A percentile compares a stretch with the other conserved stretches of the same genome.
phyloP scores from a whole-genome alignment of 2,113 vertebrate genomes.

The Neoarius graeffei region DNA sequence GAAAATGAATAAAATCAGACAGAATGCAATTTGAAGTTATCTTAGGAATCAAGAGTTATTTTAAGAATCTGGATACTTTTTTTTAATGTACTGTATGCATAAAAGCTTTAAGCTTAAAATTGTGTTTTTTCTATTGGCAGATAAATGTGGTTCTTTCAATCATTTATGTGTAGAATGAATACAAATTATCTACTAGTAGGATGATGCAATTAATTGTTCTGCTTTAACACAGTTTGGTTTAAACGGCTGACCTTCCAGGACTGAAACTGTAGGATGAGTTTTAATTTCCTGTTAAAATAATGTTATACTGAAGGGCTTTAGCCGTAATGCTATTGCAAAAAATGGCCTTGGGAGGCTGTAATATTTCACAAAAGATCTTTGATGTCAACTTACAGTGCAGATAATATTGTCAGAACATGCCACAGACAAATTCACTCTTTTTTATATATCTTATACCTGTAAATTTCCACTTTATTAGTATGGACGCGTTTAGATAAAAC shows the following conservation, averaged over 20 bases:
- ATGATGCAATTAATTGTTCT: not conserved
- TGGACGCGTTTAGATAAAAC: not conserved
- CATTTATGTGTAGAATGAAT: not conserved
- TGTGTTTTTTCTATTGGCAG: not conserved
- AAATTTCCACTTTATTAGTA: not conserved
- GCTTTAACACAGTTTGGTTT: too few species aligned
- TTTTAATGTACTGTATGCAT: not conserved
- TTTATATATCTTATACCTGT: not conserved
- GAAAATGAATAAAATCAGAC: not conserved
- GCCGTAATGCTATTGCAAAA: not conserved
- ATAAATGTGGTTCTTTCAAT: not conserved
- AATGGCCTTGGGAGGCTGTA: not conserved
- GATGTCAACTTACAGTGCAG: not conserved
- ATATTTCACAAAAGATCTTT: not conserved
- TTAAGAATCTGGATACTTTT: not conserved
- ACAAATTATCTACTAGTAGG: not conserved
- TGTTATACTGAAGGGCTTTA: not conserved
- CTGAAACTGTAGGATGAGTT: not conserved
- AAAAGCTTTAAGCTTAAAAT: not conserved
- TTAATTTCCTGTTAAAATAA: not conserved
- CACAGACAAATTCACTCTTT: not conserved
- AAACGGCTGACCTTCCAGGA: not conserved
- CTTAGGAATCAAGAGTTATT: not conserved
- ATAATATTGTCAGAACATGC: not conserved
- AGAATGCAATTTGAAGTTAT: not conserved